Base-by-base conservation (phyloP, 2,113 vertebrate species). In the Rafetus swinhoei region DNA sequence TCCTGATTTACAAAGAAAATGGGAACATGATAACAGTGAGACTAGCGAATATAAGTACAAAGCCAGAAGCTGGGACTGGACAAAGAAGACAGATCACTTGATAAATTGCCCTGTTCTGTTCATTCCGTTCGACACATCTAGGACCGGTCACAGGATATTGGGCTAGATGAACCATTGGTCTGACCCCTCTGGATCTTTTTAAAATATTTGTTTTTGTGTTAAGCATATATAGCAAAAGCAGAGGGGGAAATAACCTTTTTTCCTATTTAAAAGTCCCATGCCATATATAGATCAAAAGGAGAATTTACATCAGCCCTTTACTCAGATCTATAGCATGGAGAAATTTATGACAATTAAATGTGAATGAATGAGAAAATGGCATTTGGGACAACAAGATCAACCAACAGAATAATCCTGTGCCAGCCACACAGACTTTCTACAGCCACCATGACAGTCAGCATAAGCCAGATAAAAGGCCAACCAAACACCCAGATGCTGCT, bases 391-490 rank as follows among this genome's bases (percentile, higher is more conserved):
- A 35, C n/a, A 90, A 85, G 86, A 85, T 1, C 90, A 79, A 54
- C 27, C 72, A 27, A 3, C 39, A 86, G 60, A 91, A 1, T n/a
- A 57, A 88, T 88, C 35, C 24, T 88, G 76, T 95, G 94, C 92
- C 96, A 97, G 74, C 22, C 89, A 94, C 27, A 3, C 74, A 96
- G 90, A 79, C 35, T 94, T 97, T 89, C 93, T 96, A 29, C 22
- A 95, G 79, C 79, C 80, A 92, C 79, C 80, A 84, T 15, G 27
- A 95, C 85, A 93, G 88, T 59, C 90, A 97, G 88, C 87, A 89
- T 89, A 97, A 97, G 84, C 79, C 91, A 91, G 88, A 96, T 93
- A 94, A 98, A 97, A 97, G 83, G 89, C 89, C 81, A 97, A 89
- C n/a, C 92, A 87, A 97, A 94, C 56, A 91, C 59, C 90, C 92